These are phyloP conservation scores for Neodon shergylaensis DNA, from an alignment of 2,113 vertebrate species.

Conservation along the genomic window DNA sequence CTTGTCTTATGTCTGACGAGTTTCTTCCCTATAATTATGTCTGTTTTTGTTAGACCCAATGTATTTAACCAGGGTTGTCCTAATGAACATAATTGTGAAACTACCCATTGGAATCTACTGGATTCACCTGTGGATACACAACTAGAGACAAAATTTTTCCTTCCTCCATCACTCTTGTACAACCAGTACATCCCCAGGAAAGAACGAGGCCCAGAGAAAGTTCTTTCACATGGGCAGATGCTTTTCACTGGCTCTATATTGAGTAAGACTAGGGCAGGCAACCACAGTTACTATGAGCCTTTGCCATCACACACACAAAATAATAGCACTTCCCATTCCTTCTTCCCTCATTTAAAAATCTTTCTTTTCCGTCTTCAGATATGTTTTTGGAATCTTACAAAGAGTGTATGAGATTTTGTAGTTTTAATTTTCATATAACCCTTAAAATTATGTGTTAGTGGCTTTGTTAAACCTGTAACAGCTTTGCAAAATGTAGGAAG, in stretches of 20 bases:
- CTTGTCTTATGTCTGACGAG: neutral
- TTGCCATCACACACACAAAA: neutral
- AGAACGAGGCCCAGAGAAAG: neutral
- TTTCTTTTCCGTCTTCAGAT: neutral
- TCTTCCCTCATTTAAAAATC: neutral
- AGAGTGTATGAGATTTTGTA: too few relatives aligned
- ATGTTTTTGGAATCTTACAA: neutral
- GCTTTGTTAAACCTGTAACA: neutral
- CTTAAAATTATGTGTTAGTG: neutral
- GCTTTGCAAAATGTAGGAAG: neutral
- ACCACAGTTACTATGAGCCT: neutral
- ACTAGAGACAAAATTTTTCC: neutral
- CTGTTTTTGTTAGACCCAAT: neutral
- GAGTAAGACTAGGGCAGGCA: too few relatives aligned
- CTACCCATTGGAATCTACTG: neutral
- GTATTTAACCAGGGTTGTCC: neutral
- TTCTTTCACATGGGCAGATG: neutral
- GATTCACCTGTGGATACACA: too few relatives aligned
- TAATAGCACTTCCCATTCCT: too few relatives aligned
- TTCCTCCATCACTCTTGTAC: neutral
- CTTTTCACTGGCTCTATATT: neutral
- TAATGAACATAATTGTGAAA: neutral
- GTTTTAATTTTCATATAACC: neutral
- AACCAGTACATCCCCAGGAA: too few relatives aligned
- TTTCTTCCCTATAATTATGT: neutral